Evolutionary conservation across 2,888 invertebrate genomes (phyloP), one percentile per base, ranked within the genome.

Genomic region (Prosapia bicincta): DNA sequence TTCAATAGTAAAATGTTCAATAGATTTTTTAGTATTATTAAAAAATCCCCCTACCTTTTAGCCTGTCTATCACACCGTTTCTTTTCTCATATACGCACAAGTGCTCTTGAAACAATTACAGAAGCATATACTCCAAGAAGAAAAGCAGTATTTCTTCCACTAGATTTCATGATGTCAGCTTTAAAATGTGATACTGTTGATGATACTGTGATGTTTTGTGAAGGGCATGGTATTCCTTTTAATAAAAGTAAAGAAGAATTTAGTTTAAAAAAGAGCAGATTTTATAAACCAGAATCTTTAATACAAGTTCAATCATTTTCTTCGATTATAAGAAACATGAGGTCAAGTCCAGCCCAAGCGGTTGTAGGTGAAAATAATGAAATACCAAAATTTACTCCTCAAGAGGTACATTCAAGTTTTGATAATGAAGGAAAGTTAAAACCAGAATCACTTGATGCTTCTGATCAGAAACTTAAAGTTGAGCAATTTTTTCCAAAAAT

Each of bases 1-100:
- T 85, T 98, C 72, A 94, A 94, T 82, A 94, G 93, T 82, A 95
- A 95, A 81, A 98, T 99, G 85, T 99, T 95, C 83, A 92, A 95
- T 0, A 89, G 90, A 81, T 99, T 98, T 85, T 99, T 98, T 84
- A 90, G 93, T 74, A 87, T 98, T 26, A 90, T 97, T 0, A 88
- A 88, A 26, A 86, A 89, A 26, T 92, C 95, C 0, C 90, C 91
- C 0, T 98, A 96, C 82, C 86, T 97, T 76, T 95, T 94, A 83
- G 93, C 95, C 0, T 98, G 98, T 82, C 93, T 98, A 79, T 86
- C 98, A 79, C 88, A 98, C 81, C 88, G 97, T 7, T 98, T 98
- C 83, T 97, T 98, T 83, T 91, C 91, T 76, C 95, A 95, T 84
- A 91, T 98, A 0, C 89, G 98, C 38, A 88, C 90, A 0, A 87